These are phyloP conservation scores for Eueremaeus valkanovi DNA, from an alignment of 2,888 invertebrate genomes.

Conservation along the genomic window DNA sequence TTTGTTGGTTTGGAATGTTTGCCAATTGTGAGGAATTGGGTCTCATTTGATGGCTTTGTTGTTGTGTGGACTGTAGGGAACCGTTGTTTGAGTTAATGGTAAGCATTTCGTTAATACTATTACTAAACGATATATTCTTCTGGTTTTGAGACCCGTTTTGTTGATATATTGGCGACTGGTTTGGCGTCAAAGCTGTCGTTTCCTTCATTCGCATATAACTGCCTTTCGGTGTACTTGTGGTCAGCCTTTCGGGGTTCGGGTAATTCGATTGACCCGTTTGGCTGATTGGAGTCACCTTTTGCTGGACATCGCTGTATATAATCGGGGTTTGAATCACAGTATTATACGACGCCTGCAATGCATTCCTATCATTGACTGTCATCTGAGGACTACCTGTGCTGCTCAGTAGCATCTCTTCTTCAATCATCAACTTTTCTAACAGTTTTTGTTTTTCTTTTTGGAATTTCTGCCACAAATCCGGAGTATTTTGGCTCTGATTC, in stretches of 20 bases:
- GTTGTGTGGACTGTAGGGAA: not conserved
- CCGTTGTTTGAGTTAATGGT: not conserved
- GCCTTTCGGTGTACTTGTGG: constrained; percentile 46
- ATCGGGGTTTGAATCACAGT: constrained; percentile 2
- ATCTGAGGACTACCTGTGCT: not conserved
- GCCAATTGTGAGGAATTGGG: constrained; percentile 1
- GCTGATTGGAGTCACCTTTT: constrained; percentile 29
- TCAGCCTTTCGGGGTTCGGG: constrained; percentile 41
- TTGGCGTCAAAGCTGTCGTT: not conserved
- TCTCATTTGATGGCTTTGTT: constrained; percentile 25
- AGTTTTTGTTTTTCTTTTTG: constrained; percentile 43
- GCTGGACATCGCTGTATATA: not conserved
- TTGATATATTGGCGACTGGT: constrained; percentile 15
- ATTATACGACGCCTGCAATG: not conserved
- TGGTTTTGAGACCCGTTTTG: not conserved
- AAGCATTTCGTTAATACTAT: constrained; percentile 27
- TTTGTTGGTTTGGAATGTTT: not conserved
- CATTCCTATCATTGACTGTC: not conserved
- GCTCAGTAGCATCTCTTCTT: constrained; percentile 20
- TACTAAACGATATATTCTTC: not conserved
- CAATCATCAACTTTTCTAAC: constrained; percentile 25
- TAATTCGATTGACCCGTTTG: constrained; percentile 41
- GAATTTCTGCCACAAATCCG: constrained; percentile 47
- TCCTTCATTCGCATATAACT: not conserved
- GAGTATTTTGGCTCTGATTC: constrained; percentile 35